phyloP scores from a whole-genome alignment of 2,888 invertebrate genomes.

The Agelastica alni region DNA sequence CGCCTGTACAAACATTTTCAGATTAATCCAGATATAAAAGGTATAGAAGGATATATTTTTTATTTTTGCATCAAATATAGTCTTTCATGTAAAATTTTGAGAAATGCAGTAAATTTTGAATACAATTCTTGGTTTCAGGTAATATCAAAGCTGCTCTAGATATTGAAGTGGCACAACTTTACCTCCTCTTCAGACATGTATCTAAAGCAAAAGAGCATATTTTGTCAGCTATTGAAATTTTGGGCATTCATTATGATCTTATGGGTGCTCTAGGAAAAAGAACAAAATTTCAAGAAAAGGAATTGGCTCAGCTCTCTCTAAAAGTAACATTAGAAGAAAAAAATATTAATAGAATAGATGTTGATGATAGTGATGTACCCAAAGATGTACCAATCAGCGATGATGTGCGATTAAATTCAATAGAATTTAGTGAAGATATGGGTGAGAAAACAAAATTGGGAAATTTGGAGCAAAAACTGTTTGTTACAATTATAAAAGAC shows the following conservation, averaged over 20 bases:
- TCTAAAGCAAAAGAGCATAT: constrained; percentile 72
- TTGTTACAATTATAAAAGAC: constrained; percentile 76
- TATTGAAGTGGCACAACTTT: constrained; percentile 68
- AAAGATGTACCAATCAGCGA: constrained; percentile 77
- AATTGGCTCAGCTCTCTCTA: constrained; percentile 81
- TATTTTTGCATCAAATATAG: constrained; percentile 1
- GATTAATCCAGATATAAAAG: constrained; percentile 45
- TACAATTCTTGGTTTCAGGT: constrained; percentile 25
- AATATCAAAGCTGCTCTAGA: constrained; percentile 55
- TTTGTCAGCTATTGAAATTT: constrained; percentile 63
- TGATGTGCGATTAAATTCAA: constrained; percentile 81
- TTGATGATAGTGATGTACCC: constrained; percentile 64
- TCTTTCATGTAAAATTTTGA: too few species aligned
- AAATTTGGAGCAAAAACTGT: constrained; percentile 76
- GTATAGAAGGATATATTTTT: constrained; percentile 42
- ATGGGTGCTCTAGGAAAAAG: constrained; percentile 84
- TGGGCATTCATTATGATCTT: constrained; percentile 71
- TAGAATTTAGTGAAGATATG: constrained; percentile 69
- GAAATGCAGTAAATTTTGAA: too few species aligned
- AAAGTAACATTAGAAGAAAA: constrained; percentile 62
- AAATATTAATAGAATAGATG: constrained; percentile 57
- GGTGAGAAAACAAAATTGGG: constrained; percentile 60
- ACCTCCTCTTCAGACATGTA: constrained; percentile 74
- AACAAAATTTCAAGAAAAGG: constrained; percentile 84
- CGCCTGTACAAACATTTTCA: constrained; percentile 50